Percentiles rank a stretch among this genome's conserved stretches.
Conservation (phyloP, 1,140 invertebrate species). For the Elymnias hypermnestra region DNA sequence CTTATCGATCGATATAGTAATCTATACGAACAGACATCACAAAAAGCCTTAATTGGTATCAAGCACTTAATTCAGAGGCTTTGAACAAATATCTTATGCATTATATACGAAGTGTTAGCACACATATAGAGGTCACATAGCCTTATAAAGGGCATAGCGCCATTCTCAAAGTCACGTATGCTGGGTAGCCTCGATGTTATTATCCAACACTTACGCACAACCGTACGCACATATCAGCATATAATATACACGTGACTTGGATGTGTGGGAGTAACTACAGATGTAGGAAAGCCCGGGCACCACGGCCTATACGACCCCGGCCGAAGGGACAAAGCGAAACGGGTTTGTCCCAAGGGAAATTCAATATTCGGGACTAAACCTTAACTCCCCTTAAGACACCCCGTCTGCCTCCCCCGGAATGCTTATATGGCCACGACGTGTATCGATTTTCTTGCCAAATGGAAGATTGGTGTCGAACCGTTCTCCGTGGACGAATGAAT, state of each 20-base stretch:
- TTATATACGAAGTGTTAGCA: no score
- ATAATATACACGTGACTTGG: slow-evolving; percentile 10
- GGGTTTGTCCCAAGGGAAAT: slow-evolving; percentile 76
- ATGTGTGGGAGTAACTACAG: slow-evolving; percentile 38
- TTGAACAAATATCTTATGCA: no score
- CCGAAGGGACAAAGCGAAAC: slow-evolving; percentile 73
- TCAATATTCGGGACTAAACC: slow-evolving; percentile 76
- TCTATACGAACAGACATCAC: no score
- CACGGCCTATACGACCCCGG: slow-evolving; percentile 65
- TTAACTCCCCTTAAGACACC: slow-evolving; percentile 72
- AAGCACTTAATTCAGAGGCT: no score
- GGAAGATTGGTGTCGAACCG: slow-evolving; percentile 74
- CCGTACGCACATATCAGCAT: slow-evolving; percentile 38
- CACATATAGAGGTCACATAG: no score
- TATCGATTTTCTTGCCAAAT: slow-evolving; percentile 75
- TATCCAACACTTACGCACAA: slow-evolving; percentile 67
- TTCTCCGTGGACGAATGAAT: slow-evolving; percentile 70
- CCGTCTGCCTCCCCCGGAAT: slow-evolving; percentile 69
- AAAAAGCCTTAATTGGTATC: no score
- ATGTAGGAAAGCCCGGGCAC: slow-evolving; percentile 59
- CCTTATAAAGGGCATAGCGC: slow-evolving; percentile 33
- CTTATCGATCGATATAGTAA: no score
- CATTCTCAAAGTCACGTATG: slow-evolving; percentile 64
- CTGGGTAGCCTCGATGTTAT: slow-evolving; percentile 62
- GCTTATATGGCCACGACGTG: slow-evolving; percentile 75